These are phyloP conservation scores for Himalopsyche japonica DNA, from an alignment of 2,888 invertebrate genomes.

Conservation along the genomic window DNA sequence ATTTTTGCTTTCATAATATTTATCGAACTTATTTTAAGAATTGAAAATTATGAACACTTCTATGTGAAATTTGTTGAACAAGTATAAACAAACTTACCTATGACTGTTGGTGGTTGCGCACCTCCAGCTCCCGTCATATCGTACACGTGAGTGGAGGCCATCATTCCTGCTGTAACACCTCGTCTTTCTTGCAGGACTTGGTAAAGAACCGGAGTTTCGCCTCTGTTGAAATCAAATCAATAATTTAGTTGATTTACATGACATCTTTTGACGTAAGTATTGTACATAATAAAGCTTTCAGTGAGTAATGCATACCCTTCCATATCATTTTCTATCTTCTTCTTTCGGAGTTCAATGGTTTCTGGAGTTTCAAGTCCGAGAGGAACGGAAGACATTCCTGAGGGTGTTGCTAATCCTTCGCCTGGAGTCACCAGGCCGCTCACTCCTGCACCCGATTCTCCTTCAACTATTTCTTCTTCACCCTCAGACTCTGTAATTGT, in stretches of 20 bases:
- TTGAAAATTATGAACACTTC: too few species aligned
- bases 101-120: slow-evolving; percentile 60
- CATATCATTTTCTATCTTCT: slow-evolving; percentile 93
- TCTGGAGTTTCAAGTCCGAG: slow-evolving; percentile 98
- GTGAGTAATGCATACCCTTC: too few species aligned
- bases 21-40: too few species aligned
- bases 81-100: slow-evolving; percentile 40
- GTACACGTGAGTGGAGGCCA: slow-evolving; percentile 98
- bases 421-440: slow-evolving; percentile 91
- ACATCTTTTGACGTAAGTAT: too few species aligned
- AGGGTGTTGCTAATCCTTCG: slow-evolving; percentile 92
- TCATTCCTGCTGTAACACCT: slow-evolving; percentile 92
- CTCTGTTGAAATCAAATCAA: slow-evolving; percentile 54
- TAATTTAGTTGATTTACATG: too few species aligned
- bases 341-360: slow-evolving; percentile 95
- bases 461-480: slow-evolving; percentile 67
- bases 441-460: slow-evolving; percentile 68
- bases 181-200: slow-evolving; percentile 95
- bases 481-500: slow-evolving; percentile 53
- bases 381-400: slow-evolving; percentile 87
- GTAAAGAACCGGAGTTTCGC: slow-evolving; percentile 92
- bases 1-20: too few species aligned
- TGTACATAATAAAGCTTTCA: too few species aligned
- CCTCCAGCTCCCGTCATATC: slow-evolving; percentile 78
- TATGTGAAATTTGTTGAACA: background rate